Percentiles rank a stretch among this genome's conserved stretches.
These are phyloP conservation scores for Amaurobius ferox DNA, from an alignment of 2,888 invertebrate genomes.

Conservation along the genomic window DNA sequence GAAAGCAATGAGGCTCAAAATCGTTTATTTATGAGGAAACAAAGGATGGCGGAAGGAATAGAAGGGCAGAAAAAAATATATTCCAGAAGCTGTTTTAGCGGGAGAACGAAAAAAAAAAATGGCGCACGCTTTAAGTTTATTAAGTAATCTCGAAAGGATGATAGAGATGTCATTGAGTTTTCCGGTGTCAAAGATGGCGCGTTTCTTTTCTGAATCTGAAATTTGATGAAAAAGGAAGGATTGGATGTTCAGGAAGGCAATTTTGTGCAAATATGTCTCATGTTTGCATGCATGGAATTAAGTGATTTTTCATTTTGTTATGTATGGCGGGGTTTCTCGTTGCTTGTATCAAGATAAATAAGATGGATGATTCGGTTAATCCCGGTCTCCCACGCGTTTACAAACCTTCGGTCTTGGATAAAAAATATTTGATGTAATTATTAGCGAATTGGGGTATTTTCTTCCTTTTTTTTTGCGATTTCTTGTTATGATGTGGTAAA, in stretches of 20 bases:
- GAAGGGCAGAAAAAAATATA: too few relatives aligned
- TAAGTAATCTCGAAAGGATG: conserved; percentile 40
- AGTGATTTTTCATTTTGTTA: conserved; percentile 5
- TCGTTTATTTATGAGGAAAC: conserved; percentile 71
- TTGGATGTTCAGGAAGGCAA: neutral
- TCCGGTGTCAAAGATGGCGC: conserved; percentile 7
- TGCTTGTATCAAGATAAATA: too few relatives aligned
- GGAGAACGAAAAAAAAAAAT: conserved; percentile 18
- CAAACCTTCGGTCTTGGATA: too few relatives aligned
- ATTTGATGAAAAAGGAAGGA: neutral
- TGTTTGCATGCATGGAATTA: conserved; percentile 2
- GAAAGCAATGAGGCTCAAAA: conserved; percentile 70
- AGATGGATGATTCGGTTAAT: too few relatives aligned
- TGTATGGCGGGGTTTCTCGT: neutral
- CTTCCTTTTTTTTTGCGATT: too few relatives aligned
- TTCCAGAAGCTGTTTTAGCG: conserved; percentile 18
- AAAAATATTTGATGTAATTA: too few relatives aligned
- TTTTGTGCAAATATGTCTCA: neutral
- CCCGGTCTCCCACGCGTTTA: too few relatives aligned
- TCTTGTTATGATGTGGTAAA: too few relatives aligned
- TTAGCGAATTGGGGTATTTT: too few relatives aligned
- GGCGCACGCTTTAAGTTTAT: conserved; percentile 60
- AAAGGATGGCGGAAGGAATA: conserved; percentile 22
- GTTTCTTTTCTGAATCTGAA: conserved; percentile 3
- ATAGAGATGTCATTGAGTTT: conserved; percentile 18